phyloP scores from a whole-genome alignment of 2,888 invertebrate species.

The Brassicogethes aeneus region DNA sequence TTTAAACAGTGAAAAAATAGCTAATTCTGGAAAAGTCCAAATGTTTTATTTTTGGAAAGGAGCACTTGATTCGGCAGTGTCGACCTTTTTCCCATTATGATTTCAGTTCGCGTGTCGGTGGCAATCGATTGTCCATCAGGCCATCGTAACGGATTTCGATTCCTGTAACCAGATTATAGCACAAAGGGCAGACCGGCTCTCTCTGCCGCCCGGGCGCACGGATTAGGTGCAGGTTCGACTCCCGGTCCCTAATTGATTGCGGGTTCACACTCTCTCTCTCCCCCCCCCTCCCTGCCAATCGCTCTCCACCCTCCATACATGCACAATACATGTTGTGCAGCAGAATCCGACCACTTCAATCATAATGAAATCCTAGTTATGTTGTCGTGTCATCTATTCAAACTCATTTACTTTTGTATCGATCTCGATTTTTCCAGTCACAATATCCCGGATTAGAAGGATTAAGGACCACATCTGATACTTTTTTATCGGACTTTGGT shows the following conservation, averaged over 20 bases:
- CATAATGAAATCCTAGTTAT: constrained; percentile 18
- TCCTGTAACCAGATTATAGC: constrained; percentile 36
- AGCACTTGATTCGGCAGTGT: too few relatives aligned
- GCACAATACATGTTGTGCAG: constrained; percentile 7
- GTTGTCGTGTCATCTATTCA: constrained; percentile 14
- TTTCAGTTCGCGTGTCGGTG: too few relatives aligned
- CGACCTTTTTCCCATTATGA: too few relatives aligned
- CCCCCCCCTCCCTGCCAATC: constrained; percentile 11
- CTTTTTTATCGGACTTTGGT: too few relatives aligned
- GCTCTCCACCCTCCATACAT: too few relatives aligned
- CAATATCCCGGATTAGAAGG: too few relatives aligned
- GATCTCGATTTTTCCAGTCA: too few relatives aligned
- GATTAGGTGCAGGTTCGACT: not conserved
- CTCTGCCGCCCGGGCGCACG: constrained; percentile 14
- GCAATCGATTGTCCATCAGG: not conserved
- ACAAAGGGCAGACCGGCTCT: constrained; percentile 29
- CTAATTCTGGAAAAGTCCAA: too few relatives aligned
- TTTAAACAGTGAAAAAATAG: too few relatives aligned
- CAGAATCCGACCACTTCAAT: constrained; percentile 11
- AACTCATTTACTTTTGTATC: constrained; percentile 11
- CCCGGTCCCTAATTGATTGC: constrained; percentile 22
- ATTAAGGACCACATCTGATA: too few relatives aligned
- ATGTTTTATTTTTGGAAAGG: too few relatives aligned
- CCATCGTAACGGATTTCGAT: constrained; percentile 8
- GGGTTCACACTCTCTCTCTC: constrained; percentile 16